Percentiles rank a stretch among this genome's conserved stretches.
These are phyloP conservation scores for Drosophila lini DNA, from an alignment of 1,140 invertebrate genomes.

Conservation along the genomic window DNA sequence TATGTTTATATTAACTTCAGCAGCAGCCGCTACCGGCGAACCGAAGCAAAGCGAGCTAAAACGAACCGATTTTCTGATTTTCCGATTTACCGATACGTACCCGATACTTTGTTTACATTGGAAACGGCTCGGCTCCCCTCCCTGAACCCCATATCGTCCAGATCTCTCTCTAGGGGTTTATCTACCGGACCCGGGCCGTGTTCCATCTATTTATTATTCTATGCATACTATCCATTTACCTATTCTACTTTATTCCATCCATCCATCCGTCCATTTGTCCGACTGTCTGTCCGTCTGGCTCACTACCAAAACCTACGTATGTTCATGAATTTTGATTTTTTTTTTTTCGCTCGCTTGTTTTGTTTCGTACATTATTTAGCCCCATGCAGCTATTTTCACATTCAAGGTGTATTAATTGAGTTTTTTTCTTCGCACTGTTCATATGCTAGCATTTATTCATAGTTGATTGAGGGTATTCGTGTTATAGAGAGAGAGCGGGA, in stretches of 20 bases:
- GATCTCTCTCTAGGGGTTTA: conserved; percentile 24
- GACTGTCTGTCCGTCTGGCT: conserved; percentile 31
- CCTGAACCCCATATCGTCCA: neutral
- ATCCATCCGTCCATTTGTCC: conserved; percentile 11
- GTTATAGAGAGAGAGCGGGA: neutral
- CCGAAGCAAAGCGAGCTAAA: conserved; percentile 21
- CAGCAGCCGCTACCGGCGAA: neutral
- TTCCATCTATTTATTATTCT: conserved; percentile 75
- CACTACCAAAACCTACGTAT: conserved; percentile 53
- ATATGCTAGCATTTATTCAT: conserved; percentile 50
- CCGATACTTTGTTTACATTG: conserved; percentile 66
- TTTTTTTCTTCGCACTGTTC: conserved; percentile 35
- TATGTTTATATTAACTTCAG: conserved; percentile 77
- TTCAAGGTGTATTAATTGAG: conserved; percentile 73
- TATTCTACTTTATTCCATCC: conserved; percentile 52
- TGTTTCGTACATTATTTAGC: conserved; percentile 43
- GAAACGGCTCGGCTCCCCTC: conserved; percentile 13
- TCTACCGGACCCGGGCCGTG: conserved; percentile 30
- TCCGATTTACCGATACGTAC: conserved; percentile 31
- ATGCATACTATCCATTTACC: conserved; percentile 76
- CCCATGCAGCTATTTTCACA: conserved; percentile 58
- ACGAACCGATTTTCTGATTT: conserved; percentile 35
- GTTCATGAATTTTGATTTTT: conserved; percentile 55
- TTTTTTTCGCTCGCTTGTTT: conserved; percentile 27
- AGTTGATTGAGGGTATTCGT: conserved; percentile 49